A percentile compares a stretch with the other conserved stretches of the same genome.
These are phyloP conservation scores for Cantharis lateralis DNA, from an alignment of 2,888 invertebrate genomes.

Conservation along the genomic window DNA sequence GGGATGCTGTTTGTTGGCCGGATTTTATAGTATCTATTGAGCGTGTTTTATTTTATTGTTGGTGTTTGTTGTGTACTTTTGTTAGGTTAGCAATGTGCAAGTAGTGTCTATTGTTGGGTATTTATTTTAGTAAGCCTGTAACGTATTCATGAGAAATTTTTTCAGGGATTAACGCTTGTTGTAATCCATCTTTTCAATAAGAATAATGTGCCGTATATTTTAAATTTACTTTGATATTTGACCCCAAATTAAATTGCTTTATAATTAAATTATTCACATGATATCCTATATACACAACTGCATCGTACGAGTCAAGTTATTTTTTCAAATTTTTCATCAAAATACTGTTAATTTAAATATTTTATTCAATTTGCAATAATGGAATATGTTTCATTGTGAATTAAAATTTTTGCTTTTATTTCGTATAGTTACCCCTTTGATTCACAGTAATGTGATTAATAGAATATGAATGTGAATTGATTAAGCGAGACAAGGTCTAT, in stretches of 20 bases:
- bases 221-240: conserved; percentile 33
- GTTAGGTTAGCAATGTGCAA: conserved; percentile 56
- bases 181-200: conserved; percentile 47
- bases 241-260: conserved; percentile 40
- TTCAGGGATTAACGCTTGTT: conserved; percentile 50
- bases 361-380: neutral
- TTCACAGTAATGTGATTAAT: conserved; percentile 45
- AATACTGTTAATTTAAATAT: neutral
- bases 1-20: conserved; percentile 54
- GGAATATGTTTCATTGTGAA: neutral
- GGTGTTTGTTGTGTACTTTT: conserved; percentile 57
- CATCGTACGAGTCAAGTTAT: neutral
- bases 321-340: neutral
- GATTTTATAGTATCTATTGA: conserved; percentile 57
- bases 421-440: conserved; percentile 32
- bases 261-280: conserved; percentile 37
- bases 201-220: conserved; percentile 27
- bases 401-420: neutral
- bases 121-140: conserved; percentile 57
- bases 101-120: conserved; percentile 54
- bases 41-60: conserved; percentile 58
- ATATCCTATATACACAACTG: neutral
- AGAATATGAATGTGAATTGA: conserved; percentile 43
- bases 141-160: conserved; percentile 54
- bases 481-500: conserved; percentile 39